Percentiles rank a stretch among this genome's conserved stretches.
Evolutionary conservation across 2,113 vertebrate species (phyloP).

Genomic region (Nestor notabilis): DNA sequence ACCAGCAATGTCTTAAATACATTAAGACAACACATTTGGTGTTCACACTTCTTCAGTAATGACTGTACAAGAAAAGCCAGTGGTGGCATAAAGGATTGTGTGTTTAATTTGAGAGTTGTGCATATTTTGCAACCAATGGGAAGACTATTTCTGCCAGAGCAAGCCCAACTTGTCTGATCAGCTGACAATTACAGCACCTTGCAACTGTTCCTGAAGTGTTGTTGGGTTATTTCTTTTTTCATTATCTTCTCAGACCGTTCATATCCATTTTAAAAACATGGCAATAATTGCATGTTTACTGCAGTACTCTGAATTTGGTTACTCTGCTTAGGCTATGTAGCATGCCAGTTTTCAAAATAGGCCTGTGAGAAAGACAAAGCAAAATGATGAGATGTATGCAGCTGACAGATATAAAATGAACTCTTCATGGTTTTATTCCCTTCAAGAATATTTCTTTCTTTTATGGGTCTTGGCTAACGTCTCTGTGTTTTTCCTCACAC

Average conservation of each 20-base stretch:
- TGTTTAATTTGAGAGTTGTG: slow-evolving; percentile 61
- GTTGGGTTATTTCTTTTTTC: slow-evolving; percentile 32
- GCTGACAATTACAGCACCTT: slow-evolving; percentile 51
- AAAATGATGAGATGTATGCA: slow-evolving; percentile 9
- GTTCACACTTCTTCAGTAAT: slow-evolving; percentile 70
- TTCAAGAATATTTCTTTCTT: slow-evolving; percentile 40
- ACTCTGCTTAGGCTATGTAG: slow-evolving; percentile 50
- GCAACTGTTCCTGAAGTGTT: slow-evolving; percentile 16
- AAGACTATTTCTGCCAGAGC: slow-evolving; percentile 46
- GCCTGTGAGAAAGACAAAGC: slow-evolving; percentile 28
- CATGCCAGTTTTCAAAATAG: slow-evolving; percentile 64
- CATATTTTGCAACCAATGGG: slow-evolving; percentile 49
- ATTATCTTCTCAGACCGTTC: slow-evolving; percentile 40
- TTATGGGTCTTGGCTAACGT: slow-evolving; percentile 63
- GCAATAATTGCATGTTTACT: slow-evolving; percentile 72
- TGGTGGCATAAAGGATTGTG: slow-evolving; percentile 55
- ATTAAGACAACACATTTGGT: slow-evolving; percentile 76
- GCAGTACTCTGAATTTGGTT: slow-evolving; percentile 56
- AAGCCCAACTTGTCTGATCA: slow-evolving; percentile 38
- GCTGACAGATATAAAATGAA: slow-evolving; percentile 27
- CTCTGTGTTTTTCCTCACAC: slow-evolving; percentile 30
- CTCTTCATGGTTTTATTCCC: slow-evolving; percentile 32
- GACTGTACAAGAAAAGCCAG: slow-evolving; percentile 70
- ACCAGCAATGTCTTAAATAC: slow-evolving; percentile 78
- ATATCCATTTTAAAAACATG: slow-evolving; percentile 36